Percentiles rank a stretch among this genome's conserved stretches.
phyloP scores from a whole-genome alignment of 1,140 invertebrate genomes.

The Drosophila burlai region DNA sequence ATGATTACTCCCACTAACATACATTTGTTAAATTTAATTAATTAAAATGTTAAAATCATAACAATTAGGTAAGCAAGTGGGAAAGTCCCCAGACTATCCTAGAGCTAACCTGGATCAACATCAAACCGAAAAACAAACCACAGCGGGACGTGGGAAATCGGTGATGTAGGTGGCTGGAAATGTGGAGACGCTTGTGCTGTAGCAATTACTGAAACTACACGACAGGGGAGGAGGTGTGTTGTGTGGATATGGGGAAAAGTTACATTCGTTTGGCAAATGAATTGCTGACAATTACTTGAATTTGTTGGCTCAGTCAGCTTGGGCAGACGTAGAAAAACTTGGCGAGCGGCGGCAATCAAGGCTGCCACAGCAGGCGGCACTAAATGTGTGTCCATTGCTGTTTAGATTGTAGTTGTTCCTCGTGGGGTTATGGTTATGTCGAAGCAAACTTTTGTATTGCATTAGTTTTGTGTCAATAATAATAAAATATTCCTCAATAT shows the following conservation, averaged over 20 bases:
- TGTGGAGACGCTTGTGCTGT: conserved; percentile 1
- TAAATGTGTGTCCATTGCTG: conserved; percentile 35
- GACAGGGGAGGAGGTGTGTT: conserved; percentile 8
- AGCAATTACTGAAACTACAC: conserved; percentile 33
- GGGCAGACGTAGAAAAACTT: conserved; percentile 23
- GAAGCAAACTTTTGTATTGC: conserved; percentile 53
- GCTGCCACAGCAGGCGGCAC: conserved; percentile 42
- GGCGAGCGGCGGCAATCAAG: conserved; percentile 21
- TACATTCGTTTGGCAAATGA: conserved; percentile 55
- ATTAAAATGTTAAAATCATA: neutral
- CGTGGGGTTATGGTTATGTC: conserved; percentile 32
- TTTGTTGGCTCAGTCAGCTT: conserved; percentile 55
- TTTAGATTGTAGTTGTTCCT: conserved; percentile 22
- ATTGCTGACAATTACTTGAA: conserved; percentile 71
- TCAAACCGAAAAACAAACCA: neutral
- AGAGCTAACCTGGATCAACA: neutral
- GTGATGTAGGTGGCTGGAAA: conserved; percentile 14
- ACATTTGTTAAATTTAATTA: neutral
- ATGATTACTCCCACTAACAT: neutral
- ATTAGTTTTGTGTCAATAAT: conserved; percentile 57
- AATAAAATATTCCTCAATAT: conserved; percentile 53
- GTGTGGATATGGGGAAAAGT: conserved; percentile 19
- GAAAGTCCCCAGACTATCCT: neutral
- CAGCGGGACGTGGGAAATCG: conserved; percentile 13
- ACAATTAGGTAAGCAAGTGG: neutral